Evolutionary conservation across 2,113 vertebrate genomes (phyloP).

Genomic region (Catharus minimus): DNA sequence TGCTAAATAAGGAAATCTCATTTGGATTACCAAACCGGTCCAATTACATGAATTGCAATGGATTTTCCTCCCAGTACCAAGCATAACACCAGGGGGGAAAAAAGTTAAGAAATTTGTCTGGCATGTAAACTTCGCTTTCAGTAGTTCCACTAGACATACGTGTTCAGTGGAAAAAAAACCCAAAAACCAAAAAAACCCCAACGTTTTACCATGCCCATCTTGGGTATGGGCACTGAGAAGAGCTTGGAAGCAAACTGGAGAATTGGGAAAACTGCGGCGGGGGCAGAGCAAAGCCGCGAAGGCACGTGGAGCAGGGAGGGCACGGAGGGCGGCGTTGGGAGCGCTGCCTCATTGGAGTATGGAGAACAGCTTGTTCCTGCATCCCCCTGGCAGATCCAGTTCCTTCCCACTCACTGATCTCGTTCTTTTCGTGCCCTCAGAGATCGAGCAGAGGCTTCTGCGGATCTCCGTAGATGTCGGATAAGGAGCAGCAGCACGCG

Average conservation of each 20-base stretch:
- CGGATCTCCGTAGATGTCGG: fast-evolving
- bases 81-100: neutral
- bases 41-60: neutral
- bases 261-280: fast-evolving
- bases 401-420: neutral
- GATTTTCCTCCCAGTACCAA: neutral
- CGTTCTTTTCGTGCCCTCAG: neutral
- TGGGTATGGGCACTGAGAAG: fast-evolving
- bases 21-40: neutral
- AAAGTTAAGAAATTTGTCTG: neutral
- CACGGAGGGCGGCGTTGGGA: fast-evolving
- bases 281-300: fast-evolving
- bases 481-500: neutral
- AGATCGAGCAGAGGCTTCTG: neutral
- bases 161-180: neutral
- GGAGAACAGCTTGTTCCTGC: neutral
- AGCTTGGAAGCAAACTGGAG: fast-evolving
- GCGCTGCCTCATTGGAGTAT: fast-evolving
- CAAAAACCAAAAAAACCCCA: no score
- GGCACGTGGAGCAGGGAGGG: fast-evolving
- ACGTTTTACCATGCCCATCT: fast-evolving
- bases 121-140: neutral
- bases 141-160: fast-evolving
- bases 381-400: neutral
- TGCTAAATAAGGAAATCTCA: neutral